Evolutionary conservation across 1,140 invertebrate species (phyloP), one percentile per base, ranked within the genome.

Genomic region (Dendrolimus punctatus): DNA sequence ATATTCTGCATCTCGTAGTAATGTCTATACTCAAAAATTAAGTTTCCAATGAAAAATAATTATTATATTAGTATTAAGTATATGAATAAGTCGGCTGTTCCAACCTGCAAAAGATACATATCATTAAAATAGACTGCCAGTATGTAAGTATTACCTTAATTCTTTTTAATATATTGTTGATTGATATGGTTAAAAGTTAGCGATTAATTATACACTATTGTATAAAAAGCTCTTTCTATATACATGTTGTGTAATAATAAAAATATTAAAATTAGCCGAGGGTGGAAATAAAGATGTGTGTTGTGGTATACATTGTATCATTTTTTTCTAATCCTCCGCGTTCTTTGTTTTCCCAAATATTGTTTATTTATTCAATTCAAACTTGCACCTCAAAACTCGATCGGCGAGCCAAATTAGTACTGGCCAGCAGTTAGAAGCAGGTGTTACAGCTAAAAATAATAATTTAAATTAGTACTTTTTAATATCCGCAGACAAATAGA

Each of bases 51-150:
- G 23, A 23, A 8, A 37, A 46, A 46, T 40, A 10, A n/a, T 41
- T 39, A 23, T 41, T 41, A 50, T 7, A 45, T 42, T 9, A 9
- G 6, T 9, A 45, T n/a, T 45, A 45, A 45, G 43, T 45, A 9
- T 45, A 45, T 23, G 43, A 45, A 9, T 45, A 45, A 45, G 48
- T 63, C 57, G 79, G 80, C 82, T 83, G 80, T 83, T 85, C 78
- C 78, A 85, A 82, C 82, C 66, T 69, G 78, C 73, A 85, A 85
- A 83, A 68, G 76, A 85, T 83, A 85, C 82, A 85, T 85, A 85
- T 85, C 82, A 85, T 83, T 83, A 82, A 61, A 74, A 83, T 85
- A 85, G 82, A 85, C 82, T 85, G 82, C 80, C 82, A 85, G 75
- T 73, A 66, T 59, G 61, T 82, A 85, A 84, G 77, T 76, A 65